phyloP scores from a whole-genome alignment of 2,888 invertebrate genomes.

The Calephelis perditalis region DNA sequence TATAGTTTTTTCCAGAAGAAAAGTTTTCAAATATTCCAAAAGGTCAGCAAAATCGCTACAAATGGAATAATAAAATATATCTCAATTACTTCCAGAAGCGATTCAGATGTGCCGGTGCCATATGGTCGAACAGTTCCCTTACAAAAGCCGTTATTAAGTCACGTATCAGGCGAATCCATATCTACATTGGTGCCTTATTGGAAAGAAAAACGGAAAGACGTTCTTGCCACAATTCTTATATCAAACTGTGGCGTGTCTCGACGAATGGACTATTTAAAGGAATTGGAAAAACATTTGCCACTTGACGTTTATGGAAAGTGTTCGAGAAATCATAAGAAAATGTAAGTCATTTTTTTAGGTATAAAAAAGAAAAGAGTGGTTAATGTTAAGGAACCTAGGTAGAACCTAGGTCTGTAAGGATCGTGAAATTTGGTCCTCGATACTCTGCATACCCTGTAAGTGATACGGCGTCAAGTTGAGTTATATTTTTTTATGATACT shows the following conservation, averaged over 20 bases:
- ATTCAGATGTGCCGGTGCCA: slow-evolving; percentile 82
- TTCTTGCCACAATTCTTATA: slow-evolving; percentile 73
- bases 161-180: slow-evolving; percentile 29
- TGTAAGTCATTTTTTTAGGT: slow-evolving; percentile 27
- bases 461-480: no score
- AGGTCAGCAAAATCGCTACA: not conserved
- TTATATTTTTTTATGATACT: no score
- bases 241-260: slow-evolving; percentile 75
- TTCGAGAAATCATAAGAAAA: slow-evolving; percentile 43
- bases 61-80: slow-evolving; percentile 13
- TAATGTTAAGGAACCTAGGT: no score
- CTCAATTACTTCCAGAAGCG: slow-evolving; percentile 62
- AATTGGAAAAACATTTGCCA: slow-evolving; percentile 76
- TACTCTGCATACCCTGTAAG: no score
- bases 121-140: slow-evolving; percentile 78
- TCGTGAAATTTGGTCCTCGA: no score
- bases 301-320: slow-evolving; percentile 79
- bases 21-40: no score
- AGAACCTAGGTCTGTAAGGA: no score
- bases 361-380: no score
- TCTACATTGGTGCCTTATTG: slow-evolving; percentile 48
- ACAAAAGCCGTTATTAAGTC: slow-evolving; percentile 26
- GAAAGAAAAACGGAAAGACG: slow-evolving; percentile 61
- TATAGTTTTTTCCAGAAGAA: no score
- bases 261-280: slow-evolving; percentile 72